Base-by-base conservation (phyloP, 2,113 vertebrate genomes). In the Heterocephalus glaber region DNA sequence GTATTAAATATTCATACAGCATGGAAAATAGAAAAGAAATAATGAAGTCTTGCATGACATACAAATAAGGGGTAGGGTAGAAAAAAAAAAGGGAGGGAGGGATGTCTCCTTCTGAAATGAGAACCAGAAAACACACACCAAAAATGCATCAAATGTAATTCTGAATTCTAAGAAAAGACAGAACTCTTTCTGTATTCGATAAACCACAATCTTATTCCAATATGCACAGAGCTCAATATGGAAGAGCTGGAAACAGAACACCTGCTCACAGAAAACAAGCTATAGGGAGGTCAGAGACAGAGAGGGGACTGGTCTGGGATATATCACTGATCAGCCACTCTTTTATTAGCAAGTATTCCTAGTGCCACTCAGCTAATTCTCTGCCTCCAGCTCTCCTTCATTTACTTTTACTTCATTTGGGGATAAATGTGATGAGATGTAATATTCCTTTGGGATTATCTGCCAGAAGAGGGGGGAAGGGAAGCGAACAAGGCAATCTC, bases 401-500 rank as follows among this genome's bases (percentile, higher is more conserved):
- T 97, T 98, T 97, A 96, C 96, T 97, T 97, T 98, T 96, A 97
- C 90, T 98, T 98, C 97, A 98, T 98, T 98, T 92, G 92, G 97
- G 97, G 96, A 96, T 96, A 97, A 97, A 81, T 61, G 79, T 97
- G 83, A 97, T 96, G 95, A 95, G 95, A 85, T 74, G 93, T 95
- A 98, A 98, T 94, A 95, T 88, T 90, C 85, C 92, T 95, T 68
- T 84, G 95, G 97, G 97, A 98, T 95, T 85, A 98, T 96, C 90
- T 81, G 74, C 76, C 94, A 97, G 95, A 95, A 96, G 77, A 85
- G 26, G 94, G 93, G 77, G 65, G 58, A 95, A 44, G 84, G 58
- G 95, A 97, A 98, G 83, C 0, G 82, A 98, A 97, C 96, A 86
- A 33, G 92, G 96, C 96, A 96, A 98, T 93, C 94, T 96, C 85